Evolutionary conservation across 64 coral and sea anemone species (phyloP).

Genomic region (Catalaphyllia jardinei): DNA sequence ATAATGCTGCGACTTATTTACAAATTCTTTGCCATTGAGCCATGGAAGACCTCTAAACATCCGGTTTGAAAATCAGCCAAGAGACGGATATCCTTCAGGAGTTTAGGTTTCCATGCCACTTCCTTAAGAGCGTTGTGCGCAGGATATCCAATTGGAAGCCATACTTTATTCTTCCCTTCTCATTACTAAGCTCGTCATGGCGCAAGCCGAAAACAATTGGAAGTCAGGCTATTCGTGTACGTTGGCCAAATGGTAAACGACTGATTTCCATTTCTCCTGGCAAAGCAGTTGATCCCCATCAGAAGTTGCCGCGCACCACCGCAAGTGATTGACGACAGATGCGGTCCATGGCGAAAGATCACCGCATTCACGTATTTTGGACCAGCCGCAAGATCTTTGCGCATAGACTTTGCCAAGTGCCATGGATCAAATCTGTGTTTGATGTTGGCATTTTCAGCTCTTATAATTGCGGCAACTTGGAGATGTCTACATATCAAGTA

Average conservation of each 20-base stretch:
- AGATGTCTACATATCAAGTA: background rate
- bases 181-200: background rate
- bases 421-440: constrained; percentile 15
- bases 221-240: constrained; percentile 11
- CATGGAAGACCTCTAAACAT: constrained; percentile 32
- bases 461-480: background rate
- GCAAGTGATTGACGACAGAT: constrained; percentile 27
- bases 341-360: background rate
- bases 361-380: background rate
- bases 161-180: background rate
- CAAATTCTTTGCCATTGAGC: constrained; percentile 15
- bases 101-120: constrained; percentile 18
- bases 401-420: no score
- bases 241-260: constrained; percentile 18
- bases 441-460: background rate
- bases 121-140: constrained; percentile 24
- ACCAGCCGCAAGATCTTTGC: background rate
- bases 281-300: background rate
- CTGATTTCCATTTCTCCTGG: constrained; percentile 32
- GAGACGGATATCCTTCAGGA: no score
- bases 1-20: constrained; percentile 39
- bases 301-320: constrained; percentile 17
- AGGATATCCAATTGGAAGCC: constrained; percentile 4
- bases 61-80: no score
- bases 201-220: background rate